phyloP scores from a whole-genome alignment of 2,113 vertebrate genomes.

The Anas platyrhynchos region DNA sequence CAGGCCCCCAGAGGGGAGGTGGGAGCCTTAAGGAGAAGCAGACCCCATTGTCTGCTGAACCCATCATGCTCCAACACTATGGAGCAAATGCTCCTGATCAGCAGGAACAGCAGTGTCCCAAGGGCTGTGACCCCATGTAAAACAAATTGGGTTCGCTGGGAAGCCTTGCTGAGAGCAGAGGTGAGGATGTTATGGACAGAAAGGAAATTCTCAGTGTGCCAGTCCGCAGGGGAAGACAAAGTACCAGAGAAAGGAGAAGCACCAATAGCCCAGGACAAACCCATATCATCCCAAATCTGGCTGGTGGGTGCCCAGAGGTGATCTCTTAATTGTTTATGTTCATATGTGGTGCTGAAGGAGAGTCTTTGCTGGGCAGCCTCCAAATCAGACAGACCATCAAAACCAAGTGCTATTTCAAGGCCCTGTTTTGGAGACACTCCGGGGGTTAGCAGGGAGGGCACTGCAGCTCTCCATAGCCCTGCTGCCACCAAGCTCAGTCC shows the following conservation, averaged over 20 bases:
- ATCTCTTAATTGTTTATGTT: background rate
- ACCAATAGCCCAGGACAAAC: background rate
- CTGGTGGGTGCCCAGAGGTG: too few relatives aligned
- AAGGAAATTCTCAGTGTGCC: background rate
- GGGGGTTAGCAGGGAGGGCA: background rate
- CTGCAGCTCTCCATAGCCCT: background rate
- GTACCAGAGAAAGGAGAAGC: too few relatives aligned
- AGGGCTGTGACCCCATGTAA: background rate
- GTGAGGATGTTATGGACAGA: background rate
- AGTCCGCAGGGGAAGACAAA: background rate
- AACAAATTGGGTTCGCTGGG: background rate
- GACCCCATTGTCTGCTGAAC: background rate
- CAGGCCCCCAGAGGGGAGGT: background rate
- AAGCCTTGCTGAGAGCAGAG: background rate
- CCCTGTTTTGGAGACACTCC: background rate
- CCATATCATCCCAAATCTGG: background rate
- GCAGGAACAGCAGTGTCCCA: too few relatives aligned
- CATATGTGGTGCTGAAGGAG: background rate
- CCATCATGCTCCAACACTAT: accelerated
- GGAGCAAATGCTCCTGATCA: background rate
- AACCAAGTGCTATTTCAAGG: background rate
- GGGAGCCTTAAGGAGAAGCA: background rate
- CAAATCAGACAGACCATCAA: background rate
- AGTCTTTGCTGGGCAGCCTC: background rate
- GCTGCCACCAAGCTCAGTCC: background rate